Evolutionary conservation across 2,113 vertebrate genomes (phyloP).

Genomic region (Mugil cephalus): DNA sequence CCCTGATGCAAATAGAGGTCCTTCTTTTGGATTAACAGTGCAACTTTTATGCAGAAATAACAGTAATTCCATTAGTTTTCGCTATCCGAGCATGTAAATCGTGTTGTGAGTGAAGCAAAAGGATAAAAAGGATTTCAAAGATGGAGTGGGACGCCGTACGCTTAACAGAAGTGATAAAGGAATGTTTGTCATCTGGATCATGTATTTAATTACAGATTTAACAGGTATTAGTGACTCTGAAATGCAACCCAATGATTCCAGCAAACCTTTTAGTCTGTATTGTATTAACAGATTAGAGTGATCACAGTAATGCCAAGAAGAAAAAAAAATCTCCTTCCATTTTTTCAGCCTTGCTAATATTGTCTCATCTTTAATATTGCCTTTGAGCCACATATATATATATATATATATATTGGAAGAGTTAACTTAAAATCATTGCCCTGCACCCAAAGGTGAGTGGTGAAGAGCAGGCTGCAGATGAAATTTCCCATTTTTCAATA

Average conservation of each 20-base stretch:
- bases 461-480: slow-evolving; percentile 34
- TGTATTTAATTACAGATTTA: slow-evolving; percentile 66
- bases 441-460: slow-evolving; percentile 25
- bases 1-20: slow-evolving; percentile 51
- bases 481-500: slow-evolving; percentile 52
- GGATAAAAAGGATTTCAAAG: slow-evolving; percentile 62
- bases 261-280: slow-evolving; percentile 13
- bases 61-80: slow-evolving; percentile 70
- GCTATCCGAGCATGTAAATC: slow-evolving; percentile 69
- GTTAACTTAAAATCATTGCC: slow-evolving; percentile 35
- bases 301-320: slow-evolving; percentile 9
- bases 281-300: slow-evolving; percentile 10
- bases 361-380: slow-evolving; percentile 36
- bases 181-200: slow-evolving; percentile 55
- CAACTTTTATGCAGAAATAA: slow-evolving; percentile 52
- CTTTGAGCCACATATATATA: slow-evolving; percentile 4
- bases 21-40: slow-evolving; percentile 54
- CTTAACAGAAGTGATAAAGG: slow-evolving; percentile 29
- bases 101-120: slow-evolving; percentile 59
- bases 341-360: slow-evolving; percentile 4
- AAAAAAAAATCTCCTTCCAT: not conserved
- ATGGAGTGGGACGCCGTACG: slow-evolving; percentile 33
- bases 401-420: slow-evolving; percentile 28
- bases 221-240: slow-evolving; percentile 31
- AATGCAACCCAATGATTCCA: slow-evolving; percentile 7